Evolutionary conservation across 1,140 invertebrate species (phyloP), one percentile per base, ranked within the genome.

Genomic region (Ceratosolen solmsi): DNA sequence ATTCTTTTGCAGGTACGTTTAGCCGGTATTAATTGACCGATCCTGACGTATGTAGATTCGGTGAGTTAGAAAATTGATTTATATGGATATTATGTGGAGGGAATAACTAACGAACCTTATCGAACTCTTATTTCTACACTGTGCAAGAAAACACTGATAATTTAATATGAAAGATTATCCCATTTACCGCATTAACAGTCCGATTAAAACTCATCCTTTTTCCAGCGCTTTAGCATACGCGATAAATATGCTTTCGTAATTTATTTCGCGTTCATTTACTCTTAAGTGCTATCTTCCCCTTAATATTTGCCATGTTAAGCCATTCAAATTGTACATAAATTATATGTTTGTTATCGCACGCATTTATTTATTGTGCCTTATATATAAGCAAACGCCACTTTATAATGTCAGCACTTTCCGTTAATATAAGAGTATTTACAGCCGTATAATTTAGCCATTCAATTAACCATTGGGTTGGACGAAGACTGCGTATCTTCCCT

Each of bases 31-130:
- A 82, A 82, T 82, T 60, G 74, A 72, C 36, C 4, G 46, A 60
- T 46, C 74, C 25, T 33, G 65, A 54, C 49, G 33, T 51, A 58
- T 72, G 73, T 68, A 49, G 74, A 82, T 82, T 58, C 20, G 73
- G 73, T 82, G 73, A 77, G 80, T 82, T 72, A 38, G 65, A 72
- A 71, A 71, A 77, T 72, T 77, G 27, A 77, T 77, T 82, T 71
- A 63, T 56, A 46, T 71, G 58, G 60, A 80, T 65, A 75, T 80
- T 79, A 33, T 72, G 70, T 33, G n/a, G 58, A 17, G 22, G 13
- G 11, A 13, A 20, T 17, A 36, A 17, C 15, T 13, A 20, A 30
- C 25, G 25, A 56, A 30, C 13, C 11, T 51, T 73, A 54, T 73
- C 25, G 54, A 54, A 73, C 5, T 73, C 70, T 54, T 54, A 41